A percentile compares a stretch with the other conserved stretches of the same genome.
Evolutionary conservation across 2,797 vertebrate genomes (phyloP).

Genomic region (Netta rufina): DNA sequence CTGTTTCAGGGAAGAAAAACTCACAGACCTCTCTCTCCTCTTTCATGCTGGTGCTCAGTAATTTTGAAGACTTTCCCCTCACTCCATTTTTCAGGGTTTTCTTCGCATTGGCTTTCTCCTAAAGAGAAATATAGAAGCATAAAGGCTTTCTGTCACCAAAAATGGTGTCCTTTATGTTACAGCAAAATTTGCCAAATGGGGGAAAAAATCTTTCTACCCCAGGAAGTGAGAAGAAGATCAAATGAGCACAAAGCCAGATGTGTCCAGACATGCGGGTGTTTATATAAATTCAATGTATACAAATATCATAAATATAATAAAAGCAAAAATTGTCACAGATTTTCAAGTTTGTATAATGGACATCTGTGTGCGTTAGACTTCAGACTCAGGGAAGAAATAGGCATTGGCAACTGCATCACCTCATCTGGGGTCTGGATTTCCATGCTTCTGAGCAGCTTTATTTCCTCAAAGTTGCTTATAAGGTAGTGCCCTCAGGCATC

Average conservation of each 20-base stretch:
- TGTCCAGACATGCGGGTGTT: not conserved
- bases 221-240: not conserved
- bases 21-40: not conserved
- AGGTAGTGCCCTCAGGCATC: not conserved
- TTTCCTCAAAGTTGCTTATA: constrained; percentile 19
- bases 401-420: not conserved
- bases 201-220: not conserved
- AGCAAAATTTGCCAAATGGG: not conserved
- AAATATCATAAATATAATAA: not conserved
- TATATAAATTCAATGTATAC: not conserved
- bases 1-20: not conserved
- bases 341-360: not conserved
- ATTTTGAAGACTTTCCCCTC: not conserved
- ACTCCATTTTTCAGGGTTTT: not conserved
- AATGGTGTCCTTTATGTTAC: not conserved
- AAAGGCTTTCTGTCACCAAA: not conserved
- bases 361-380: not conserved
- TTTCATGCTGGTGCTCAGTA: not conserved
- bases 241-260: not conserved
- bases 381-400: not conserved
- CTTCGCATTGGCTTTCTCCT: not conserved
- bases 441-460: not conserved
- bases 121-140: not conserved
- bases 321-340: not conserved
- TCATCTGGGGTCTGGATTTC: constrained; percentile 11